Evolutionary conservation across 2,888 invertebrate genomes (phyloP).

Genomic region (Leucozona laternaria): DNA sequence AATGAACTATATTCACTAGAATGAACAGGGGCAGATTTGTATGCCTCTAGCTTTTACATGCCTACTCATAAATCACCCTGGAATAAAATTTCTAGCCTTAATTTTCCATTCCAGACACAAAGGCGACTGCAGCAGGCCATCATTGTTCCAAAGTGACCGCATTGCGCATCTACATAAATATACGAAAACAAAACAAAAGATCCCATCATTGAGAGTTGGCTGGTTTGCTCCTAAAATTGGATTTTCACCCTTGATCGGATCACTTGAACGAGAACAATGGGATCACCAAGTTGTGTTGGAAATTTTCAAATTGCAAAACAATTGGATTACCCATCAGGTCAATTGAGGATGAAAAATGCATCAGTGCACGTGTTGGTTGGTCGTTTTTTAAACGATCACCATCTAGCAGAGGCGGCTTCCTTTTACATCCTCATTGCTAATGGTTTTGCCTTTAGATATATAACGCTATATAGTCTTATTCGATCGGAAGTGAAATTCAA

Average conservation of each 20-base stretch:
- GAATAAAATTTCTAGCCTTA: neutral
- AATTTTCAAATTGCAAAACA: constrained; percentile 67
- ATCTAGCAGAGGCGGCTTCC: constrained; percentile 51
- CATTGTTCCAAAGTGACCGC: constrained; percentile 53
- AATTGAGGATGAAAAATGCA: constrained; percentile 58
- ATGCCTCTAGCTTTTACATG: too few species aligned
- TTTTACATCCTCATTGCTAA: constrained; percentile 26
- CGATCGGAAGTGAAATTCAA: constrained; percentile 67
- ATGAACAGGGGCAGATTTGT: too few species aligned
- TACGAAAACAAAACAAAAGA: constrained; percentile 11
- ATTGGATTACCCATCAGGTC: constrained; percentile 64
- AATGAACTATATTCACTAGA: too few species aligned
- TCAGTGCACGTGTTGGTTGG: constrained; percentile 61
- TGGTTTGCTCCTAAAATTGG: constrained; percentile 29
- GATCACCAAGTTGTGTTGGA: constrained; percentile 61
- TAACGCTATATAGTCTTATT: neutral
- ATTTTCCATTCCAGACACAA: constrained; percentile 27
- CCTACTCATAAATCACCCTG: neutral
- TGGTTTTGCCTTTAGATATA: neutral
- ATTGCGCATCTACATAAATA: constrained; percentile 37
- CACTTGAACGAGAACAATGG: constrained; percentile 67
- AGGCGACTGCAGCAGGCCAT: constrained; percentile 10
- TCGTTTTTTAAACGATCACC: constrained; percentile 33
- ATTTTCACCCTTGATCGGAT: constrained; percentile 67
- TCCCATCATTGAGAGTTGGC: neutral